A percentile compares a stretch with the other conserved stretches of the same genome.
Conservation (phyloP, 1,140 invertebrate genomes). For the Conus ventricosus region DNA sequence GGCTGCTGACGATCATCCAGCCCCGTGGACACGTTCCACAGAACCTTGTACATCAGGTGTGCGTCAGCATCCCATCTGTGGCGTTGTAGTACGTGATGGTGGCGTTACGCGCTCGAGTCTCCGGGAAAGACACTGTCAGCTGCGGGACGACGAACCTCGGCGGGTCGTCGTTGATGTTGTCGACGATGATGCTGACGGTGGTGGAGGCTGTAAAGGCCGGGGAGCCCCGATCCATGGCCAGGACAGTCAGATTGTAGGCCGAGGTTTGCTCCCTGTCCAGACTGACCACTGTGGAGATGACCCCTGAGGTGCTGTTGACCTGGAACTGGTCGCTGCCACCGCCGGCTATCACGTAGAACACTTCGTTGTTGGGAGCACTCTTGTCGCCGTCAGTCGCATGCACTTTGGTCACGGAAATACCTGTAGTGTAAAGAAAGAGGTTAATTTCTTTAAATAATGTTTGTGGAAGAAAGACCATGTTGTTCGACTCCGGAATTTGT, state of each 20-base stretch:
- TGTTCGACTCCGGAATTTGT: background rate
- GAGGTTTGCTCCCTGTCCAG: slow-evolving; percentile 53
- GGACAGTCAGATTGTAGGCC: slow-evolving; percentile 50
- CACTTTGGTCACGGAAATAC: slow-evolving; percentile 36
- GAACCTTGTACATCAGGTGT: slow-evolving; percentile 28
- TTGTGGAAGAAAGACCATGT: background rate
- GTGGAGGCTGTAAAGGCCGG: slow-evolving; percentile 39
- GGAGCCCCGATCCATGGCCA: slow-evolving; percentile 56
- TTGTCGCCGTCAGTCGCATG: slow-evolving; percentile 55
- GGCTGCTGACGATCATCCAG: background rate
- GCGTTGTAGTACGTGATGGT: slow-evolving; percentile 24
- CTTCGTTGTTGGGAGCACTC: slow-evolving; percentile 58
- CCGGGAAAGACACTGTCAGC: background rate
- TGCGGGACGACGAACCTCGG: slow-evolving; percentile 42
- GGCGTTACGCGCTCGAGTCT: background rate
- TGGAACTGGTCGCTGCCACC: slow-evolving; percentile 54
- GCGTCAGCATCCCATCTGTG: slow-evolving; percentile 32
- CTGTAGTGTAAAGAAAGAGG: background rate
- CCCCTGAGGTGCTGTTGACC: slow-evolving; percentile 55
- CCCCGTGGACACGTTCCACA: slow-evolving; percentile 40
- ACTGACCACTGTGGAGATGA: slow-evolving; percentile 48
- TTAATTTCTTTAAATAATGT: background rate
- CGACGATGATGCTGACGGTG: slow-evolving; percentile 46
- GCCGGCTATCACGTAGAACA: slow-evolving; percentile 55
- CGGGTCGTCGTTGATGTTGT: slow-evolving; percentile 58